These are phyloP conservation scores for Eulemur macaco DNA, from an alignment of 2,113 vertebrate genomes.

Conservation along the genomic window DNA sequence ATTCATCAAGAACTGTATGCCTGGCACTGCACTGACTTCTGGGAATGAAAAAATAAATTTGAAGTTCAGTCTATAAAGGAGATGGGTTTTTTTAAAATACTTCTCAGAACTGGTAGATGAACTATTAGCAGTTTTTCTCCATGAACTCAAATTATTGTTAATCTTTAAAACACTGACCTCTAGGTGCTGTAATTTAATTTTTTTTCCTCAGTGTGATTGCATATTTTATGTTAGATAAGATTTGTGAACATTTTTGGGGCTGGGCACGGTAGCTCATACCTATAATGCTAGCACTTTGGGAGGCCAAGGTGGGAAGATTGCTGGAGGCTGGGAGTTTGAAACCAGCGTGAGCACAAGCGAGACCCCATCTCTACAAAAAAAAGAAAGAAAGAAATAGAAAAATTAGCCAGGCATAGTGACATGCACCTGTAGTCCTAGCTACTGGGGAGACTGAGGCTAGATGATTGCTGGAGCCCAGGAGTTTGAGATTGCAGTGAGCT, in stretches of 20 bases:
- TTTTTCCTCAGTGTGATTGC: background rate
- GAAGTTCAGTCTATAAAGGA: background rate
- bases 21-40: background rate
- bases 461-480: no score
- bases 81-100: background rate
- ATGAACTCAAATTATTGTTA: background rate
- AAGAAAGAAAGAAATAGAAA: no score
- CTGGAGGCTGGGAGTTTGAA: no score
- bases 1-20: background rate
- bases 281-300: no score
- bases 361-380: no score
- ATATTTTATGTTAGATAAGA: background rate
- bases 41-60: background rate
- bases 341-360: no score
- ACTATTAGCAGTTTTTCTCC: background rate
- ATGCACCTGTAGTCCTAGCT: no score
- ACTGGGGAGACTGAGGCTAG: no score
- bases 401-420: no score
- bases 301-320: no score
- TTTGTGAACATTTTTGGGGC: background rate
- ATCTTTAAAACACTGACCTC: slow-evolving; percentile 11
- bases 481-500: no score
- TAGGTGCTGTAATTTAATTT: background rate
- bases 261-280: no score
- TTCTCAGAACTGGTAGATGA: background rate